Conservation (phyloP, 2,888 invertebrate genomes). For the Heliothis peltigera region DNA sequence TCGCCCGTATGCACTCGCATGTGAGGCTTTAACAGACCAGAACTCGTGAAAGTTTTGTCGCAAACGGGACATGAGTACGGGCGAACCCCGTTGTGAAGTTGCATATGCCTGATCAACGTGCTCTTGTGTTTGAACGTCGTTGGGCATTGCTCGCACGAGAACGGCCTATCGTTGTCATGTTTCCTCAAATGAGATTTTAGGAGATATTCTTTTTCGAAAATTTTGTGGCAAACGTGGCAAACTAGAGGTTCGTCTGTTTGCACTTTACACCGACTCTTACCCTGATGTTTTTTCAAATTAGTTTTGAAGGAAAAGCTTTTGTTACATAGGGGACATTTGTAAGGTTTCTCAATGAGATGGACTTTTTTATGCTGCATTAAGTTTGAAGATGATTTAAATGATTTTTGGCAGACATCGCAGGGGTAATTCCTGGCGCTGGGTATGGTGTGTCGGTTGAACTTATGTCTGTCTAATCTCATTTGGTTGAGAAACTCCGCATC, state of each 20-base stretch:
- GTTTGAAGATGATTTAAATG: constrained; percentile 68
- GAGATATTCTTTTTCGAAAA: constrained; percentile 59
- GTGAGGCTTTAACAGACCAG: constrained; percentile 67
- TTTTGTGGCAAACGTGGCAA: constrained; percentile 62
- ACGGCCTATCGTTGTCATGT: constrained; percentile 57
- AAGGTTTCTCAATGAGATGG: constrained; percentile 64
- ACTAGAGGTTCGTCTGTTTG: constrained; percentile 27
- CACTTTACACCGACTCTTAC: constrained; percentile 52
- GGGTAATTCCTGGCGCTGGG: constrained; percentile 45
- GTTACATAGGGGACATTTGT: constrained; percentile 60
- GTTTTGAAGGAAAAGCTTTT: constrained; percentile 62
- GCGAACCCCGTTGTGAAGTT: constrained; percentile 68
- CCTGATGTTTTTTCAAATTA: constrained; percentile 62
- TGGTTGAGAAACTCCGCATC: constrained; percentile 44
- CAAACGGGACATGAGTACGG: constrained; percentile 71
- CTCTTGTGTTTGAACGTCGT: constrained; percentile 75
- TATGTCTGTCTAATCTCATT: constrained; percentile 52
- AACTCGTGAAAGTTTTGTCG: constrained; percentile 72
- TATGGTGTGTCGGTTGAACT: constrained; percentile 50
- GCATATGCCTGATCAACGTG: constrained; percentile 73
- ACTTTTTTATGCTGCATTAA: constrained; percentile 68
- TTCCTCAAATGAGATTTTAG: constrained; percentile 62
- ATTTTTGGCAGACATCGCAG: constrained; percentile 69
- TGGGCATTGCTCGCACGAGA: constrained; percentile 50
- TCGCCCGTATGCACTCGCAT: constrained; percentile 73